Percentiles rank a stretch among this genome's conserved stretches.
These are phyloP conservation scores for Arctocebus calabarensis DNA, from an alignment of 2,797 vertebrate species.

Conservation along the genomic window DNA sequence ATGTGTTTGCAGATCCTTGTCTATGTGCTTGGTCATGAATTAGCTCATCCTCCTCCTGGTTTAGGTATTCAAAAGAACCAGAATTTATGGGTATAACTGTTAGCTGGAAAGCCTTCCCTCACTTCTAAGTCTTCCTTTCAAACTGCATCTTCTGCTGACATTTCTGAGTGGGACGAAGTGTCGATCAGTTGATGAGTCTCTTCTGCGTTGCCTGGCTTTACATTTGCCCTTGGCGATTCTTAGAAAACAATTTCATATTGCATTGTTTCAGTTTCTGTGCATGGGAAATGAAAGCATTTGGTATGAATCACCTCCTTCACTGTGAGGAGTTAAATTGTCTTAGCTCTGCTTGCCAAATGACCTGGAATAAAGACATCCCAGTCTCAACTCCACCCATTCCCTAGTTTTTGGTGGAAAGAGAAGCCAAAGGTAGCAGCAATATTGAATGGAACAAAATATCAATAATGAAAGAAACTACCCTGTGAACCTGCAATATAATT, in stretches of 20 bases:
- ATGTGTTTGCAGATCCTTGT: conserved; percentile 88
- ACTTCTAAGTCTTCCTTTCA: conserved; percentile 20
- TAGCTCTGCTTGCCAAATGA: conserved; percentile 12
- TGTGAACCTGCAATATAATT: background rate
- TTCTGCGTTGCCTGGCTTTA: background rate
- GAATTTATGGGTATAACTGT: conserved; percentile 87
- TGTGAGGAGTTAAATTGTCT: background rate
- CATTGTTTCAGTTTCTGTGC: conserved; percentile 7
- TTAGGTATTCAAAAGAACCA: conserved; percentile 84
- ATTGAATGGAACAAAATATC: conserved; percentile 37
- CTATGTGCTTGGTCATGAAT: conserved; percentile 85
- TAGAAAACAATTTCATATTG: conserved; percentile 1
- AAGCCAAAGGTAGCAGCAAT: background rate
- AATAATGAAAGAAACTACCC: background rate
- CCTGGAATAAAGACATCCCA: background rate
- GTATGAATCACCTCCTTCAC: background rate
- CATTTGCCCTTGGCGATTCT: background rate
- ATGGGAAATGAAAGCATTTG: conserved; percentile 34
- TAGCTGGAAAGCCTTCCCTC: conserved; percentile 72
- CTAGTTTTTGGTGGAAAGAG: background rate
- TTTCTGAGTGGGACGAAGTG: conserved; percentile 10
- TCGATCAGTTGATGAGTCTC: background rate
- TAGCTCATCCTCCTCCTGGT: conserved; percentile 84
- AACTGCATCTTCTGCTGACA: background rate
- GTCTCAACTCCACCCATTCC: background rate